Conservation (phyloP, 1,140 invertebrate species). For the Euura lappo region DNA sequence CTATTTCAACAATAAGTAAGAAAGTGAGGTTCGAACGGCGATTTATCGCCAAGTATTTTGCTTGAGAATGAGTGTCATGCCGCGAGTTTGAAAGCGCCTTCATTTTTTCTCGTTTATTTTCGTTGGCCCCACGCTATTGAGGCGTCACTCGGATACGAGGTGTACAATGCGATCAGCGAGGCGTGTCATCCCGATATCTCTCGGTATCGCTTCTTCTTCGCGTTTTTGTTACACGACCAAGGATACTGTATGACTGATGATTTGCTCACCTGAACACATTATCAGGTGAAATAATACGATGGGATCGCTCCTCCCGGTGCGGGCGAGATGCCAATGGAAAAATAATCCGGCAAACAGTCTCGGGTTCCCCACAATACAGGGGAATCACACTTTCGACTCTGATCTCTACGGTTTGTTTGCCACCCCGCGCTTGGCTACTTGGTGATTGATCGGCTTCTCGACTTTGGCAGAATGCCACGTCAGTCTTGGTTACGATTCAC, state of each 20-base stretch:
- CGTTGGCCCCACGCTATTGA: slow-evolving; percentile 8
- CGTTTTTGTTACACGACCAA: neutral
- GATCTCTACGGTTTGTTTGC: neutral
- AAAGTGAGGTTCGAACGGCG: neutral
- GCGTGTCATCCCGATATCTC: slow-evolving; percentile 36
- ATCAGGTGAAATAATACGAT: neutral
- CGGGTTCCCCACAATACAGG: neutral
- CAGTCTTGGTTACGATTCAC: neutral
- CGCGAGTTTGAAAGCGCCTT: neutral
- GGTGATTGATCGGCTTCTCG: slow-evolving; percentile 1
- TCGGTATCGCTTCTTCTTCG: slow-evolving; percentile 1
- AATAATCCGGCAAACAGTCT: neutral
- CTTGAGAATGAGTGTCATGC: neutral
- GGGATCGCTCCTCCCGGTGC: neutral
- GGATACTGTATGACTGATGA: neutral
- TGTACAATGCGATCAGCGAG: slow-evolving; percentile 35
- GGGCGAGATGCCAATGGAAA: neutral
- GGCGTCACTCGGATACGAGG: slow-evolving; percentile 11
- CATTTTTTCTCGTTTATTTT: neutral
- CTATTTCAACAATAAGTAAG: neutral
- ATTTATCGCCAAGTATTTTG: neutral
- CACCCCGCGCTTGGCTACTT: neutral
- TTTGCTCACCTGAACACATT: neutral
- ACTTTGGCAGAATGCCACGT: neutral
- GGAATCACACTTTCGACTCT: neutral